Evolutionary conservation across 2,113 vertebrate species (phyloP), one percentile per base, ranked within the genome.

Genomic region (Sylvilagus bachmani): DNA sequence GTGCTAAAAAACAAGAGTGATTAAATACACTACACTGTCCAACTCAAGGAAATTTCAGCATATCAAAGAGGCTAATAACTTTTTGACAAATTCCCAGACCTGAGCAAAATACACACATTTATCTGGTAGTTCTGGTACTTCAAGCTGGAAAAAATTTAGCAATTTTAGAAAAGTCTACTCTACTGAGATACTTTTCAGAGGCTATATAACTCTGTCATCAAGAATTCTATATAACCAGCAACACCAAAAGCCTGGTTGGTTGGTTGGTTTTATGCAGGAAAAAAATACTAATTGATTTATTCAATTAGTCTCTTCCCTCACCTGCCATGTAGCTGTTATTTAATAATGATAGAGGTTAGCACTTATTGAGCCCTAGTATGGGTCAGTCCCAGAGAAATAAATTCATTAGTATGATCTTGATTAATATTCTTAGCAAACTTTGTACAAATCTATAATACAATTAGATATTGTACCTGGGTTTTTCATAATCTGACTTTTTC

Each of bases 1-100:
- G 83, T 84, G 51, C 24, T 85, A 64, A 88, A 62, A 81, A 73
- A 17, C 11, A 92, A 86, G 55, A 51, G 7, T 74, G 64, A 86
- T 91, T 94, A 96, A 96, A 69, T 94, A 70, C 53, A 83, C 8
- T 12, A 38, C 81, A 53, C 21, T 95, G 44, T 81, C 85, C 49
- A 87, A 83, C n/a, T 92, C 82, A 90, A 77, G 29, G 22, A 90
- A 93, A 92, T 92, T 14, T 64, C 27, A 85, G 64, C 19, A 74
- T 86, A 81, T 95, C 77, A 89, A 83, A 81, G 33, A 84, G 21
- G 58, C 33, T 83, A 95, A 89, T 70, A 67, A 74, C 4, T 86
- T 92, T 31, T 38, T 78, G 77, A 27, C 7, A 96, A 93, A 90
- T 93, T 58, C 13, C 51, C n/a, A 73, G n/a, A 14, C 24, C 61